A percentile compares a stretch with the other conserved stretches of the same genome.
These are phyloP conservation scores for Apis mellifera DNA, from an alignment of 1,140 invertebrate species.

Conservation along the genomic window Amel_HAv3.1 CM009938.2:4236001-4236500, in stretches of 20 bases:
- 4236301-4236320: background rate
- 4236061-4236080: too few species aligned
- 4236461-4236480: background rate
- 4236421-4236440: background rate
- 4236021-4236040: too few species aligned
- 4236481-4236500: too few species aligned
- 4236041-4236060: too few species aligned
- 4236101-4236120: too few species aligned
- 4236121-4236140: too few species aligned
- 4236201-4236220: background rate
- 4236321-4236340: background rate
- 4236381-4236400: background rate
- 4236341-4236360: background rate
- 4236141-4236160: too few species aligned
- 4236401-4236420: slow-evolving; percentile 20
- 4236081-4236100: too few species aligned
- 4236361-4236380: slow-evolving; percentile 1
- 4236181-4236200: too few species aligned
- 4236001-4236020: too few species aligned
- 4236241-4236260: background rate
- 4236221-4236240: background rate
- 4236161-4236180: too few species aligned
- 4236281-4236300: background rate
- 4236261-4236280: slow-evolving; percentile 3
- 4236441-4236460: background rate